phyloP scores from a whole-genome alignment of 1,140 invertebrate species.

The Orchesella cincta region DNA sequence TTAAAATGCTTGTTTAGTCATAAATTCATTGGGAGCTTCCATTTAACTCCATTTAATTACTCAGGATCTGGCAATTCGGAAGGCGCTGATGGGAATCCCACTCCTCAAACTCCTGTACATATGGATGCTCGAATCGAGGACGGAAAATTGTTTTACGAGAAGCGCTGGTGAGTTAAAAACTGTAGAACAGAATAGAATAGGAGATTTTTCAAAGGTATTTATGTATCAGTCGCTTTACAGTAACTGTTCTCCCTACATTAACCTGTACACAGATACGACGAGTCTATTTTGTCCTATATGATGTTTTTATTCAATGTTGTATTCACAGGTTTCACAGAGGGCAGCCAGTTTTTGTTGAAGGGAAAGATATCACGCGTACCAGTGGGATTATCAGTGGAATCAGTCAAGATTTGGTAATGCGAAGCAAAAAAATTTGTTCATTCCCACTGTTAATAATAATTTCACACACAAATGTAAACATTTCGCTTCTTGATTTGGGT shows the following conservation, averaged over 20 bases:
- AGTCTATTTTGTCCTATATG: not conserved
- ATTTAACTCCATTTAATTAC: too few relatives aligned
- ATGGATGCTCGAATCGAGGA: constrained; percentile 85
- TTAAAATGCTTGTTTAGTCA: too few relatives aligned
- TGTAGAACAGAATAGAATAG: too few relatives aligned
- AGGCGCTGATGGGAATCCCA: too few relatives aligned
- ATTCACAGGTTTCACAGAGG: constrained; percentile 79
- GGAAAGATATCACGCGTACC: constrained; percentile 77
- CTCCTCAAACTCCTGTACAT: not conserved
- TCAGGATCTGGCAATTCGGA: too few relatives aligned
- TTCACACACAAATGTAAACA: not conserved
- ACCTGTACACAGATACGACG: not conserved
- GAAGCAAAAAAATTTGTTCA: constrained; percentile 49
- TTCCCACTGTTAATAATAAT: too few relatives aligned
- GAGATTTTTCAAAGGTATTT: too few relatives aligned
- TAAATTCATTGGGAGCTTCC: too few relatives aligned
- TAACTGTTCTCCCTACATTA: too few relatives aligned
- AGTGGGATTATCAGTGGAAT: constrained; percentile 85
- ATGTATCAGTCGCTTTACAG: too few relatives aligned
- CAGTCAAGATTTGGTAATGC: constrained; percentile 76
- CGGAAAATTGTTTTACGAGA: constrained; percentile 89
- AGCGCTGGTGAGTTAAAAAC: constrained; percentile 82
- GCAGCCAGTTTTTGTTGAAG: constrained; percentile 87
- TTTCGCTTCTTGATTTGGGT: constrained; percentile 40
- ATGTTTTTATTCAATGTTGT: constrained; percentile 27